phyloP scores from a whole-genome alignment of 2,113 vertebrate genomes.

The Ceyx melanurus region DNA sequence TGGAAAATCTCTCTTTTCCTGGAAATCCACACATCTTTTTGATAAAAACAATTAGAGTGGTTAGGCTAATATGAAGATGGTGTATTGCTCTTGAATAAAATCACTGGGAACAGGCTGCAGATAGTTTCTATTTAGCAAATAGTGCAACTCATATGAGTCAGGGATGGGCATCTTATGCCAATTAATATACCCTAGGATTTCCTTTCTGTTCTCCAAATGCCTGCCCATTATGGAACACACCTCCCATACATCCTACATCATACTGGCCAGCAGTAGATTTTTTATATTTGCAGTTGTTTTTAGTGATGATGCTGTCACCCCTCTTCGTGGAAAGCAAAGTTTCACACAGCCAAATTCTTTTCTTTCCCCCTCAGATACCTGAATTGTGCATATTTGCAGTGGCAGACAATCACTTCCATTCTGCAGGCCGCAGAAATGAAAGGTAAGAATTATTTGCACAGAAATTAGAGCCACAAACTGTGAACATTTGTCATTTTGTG shows the following conservation, averaged over 20 bases:
- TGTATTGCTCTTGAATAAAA: background rate
- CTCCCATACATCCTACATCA: background rate
- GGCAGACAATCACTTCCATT: background rate
- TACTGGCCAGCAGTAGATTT: background rate
- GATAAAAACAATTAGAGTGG: background rate
- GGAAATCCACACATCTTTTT: background rate
- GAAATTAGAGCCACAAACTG: constrained; percentile 37
- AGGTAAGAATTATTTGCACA: constrained; percentile 19
- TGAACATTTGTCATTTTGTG: constrained; percentile 43
- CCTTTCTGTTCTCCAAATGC: background rate
- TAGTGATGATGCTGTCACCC: background rate
- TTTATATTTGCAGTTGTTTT: background rate
- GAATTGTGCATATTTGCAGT: background rate
- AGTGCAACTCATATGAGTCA: background rate
- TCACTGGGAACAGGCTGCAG: background rate
- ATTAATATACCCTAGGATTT: background rate
- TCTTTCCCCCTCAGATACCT: background rate
- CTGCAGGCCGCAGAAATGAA: constrained; percentile 10
- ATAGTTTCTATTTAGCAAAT: background rate
- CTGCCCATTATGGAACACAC: background rate
- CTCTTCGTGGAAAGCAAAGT: background rate
- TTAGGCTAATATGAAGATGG: background rate
- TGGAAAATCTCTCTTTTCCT: background rate
- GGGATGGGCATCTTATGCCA: background rate
- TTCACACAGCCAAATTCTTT: background rate